Evolutionary conservation across 2,113 vertebrate genomes (phyloP).

Genomic region (Manacus vitellinus): DNA sequence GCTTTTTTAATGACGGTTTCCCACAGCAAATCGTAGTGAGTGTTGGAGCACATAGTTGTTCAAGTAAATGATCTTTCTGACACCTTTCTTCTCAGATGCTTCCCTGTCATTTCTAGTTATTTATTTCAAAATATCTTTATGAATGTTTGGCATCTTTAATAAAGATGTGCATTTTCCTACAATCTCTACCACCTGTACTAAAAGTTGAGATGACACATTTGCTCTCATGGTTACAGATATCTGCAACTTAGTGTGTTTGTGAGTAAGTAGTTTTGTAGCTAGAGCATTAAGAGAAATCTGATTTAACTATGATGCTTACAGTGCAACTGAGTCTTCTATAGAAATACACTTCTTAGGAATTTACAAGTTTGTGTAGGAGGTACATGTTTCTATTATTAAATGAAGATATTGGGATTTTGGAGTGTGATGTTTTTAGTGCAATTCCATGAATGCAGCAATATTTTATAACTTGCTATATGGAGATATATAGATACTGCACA

Average conservation of each 20-base stretch:
- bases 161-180: background rate
- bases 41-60: background rate
- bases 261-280: background rate
- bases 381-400: background rate
- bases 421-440: background rate
- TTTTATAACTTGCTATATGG: background rate
- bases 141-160: background rate
- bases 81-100: background rate
- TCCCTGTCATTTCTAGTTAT: background rate
- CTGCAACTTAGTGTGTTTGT: background rate
- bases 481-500: background rate
- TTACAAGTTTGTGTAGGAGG: background rate
- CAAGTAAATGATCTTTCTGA: background rate
- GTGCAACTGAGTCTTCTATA: background rate
- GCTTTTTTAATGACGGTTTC: background rate
- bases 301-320: background rate
- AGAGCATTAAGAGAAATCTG: background rate
- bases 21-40: rapidly evolving
- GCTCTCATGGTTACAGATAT: background rate
- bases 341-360: background rate
- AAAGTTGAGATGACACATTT: background rate
- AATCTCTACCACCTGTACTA: background rate
- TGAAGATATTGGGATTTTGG: background rate
- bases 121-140: background rate
- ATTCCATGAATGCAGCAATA: background rate